Conservation (phyloP, 2,113 vertebrate species). For the Aldabrachelys gigantea region DNA sequence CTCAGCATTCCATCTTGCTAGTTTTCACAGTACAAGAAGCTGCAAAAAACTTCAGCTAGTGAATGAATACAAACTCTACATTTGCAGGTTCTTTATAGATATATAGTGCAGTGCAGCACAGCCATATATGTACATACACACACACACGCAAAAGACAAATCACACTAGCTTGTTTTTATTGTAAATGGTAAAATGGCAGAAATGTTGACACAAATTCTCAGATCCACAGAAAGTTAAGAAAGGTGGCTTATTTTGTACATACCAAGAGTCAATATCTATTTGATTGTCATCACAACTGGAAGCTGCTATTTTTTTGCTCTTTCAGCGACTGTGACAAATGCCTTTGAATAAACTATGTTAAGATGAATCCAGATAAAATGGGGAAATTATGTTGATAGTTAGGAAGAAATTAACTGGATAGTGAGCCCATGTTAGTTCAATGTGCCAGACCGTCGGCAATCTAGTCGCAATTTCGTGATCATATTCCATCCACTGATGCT, state of each 20-base stretch:
- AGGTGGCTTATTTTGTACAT: background rate
- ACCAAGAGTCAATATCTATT: no score
- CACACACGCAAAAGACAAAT: background rate
- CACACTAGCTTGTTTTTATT: background rate
- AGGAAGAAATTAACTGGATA: background rate
- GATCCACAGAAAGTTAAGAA: background rate
- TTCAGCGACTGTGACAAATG: background rate
- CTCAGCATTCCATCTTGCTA: constrained; percentile 28
- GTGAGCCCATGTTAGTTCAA: no score
- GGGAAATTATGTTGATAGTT: background rate
- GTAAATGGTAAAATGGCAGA: background rate
- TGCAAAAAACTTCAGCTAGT: constrained; percentile 36
- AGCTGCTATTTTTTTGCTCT: background rate
- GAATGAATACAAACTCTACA: background rate
- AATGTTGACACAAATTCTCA: background rate
- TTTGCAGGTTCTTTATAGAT: constrained; percentile 12
- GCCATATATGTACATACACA: no score
- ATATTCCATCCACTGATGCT: background rate
- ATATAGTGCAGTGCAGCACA: background rate
- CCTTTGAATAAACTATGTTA: background rate
- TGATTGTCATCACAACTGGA: background rate
- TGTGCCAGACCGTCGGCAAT: background rate
- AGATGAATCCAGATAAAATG: background rate
- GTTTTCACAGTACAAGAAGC: constrained; percentile 22
- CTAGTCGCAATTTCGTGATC: background rate